phyloP scores from a whole-genome alignment of 37 sponge, comb jelly and placozoan genomes.

The Aplysina aerophoba region DNA sequence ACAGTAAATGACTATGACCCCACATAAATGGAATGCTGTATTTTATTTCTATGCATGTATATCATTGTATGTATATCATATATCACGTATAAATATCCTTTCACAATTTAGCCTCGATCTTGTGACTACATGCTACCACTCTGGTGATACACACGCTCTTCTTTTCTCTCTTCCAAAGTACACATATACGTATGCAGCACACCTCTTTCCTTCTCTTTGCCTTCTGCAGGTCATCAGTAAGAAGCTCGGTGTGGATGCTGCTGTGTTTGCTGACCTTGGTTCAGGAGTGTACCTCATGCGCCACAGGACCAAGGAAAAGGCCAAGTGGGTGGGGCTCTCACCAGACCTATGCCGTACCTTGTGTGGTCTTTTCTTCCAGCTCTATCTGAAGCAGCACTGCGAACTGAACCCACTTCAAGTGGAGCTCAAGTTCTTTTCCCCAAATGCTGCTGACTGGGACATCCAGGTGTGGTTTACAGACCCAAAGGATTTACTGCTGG shows the following conservation, averaged over 20 bases:
- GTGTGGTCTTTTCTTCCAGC: slow-evolving; percentile 1
- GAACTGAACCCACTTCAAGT: slow-evolving; percentile 7
- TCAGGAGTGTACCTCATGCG: neutral
- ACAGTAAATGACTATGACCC: no score
- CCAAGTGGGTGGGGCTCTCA: neutral
- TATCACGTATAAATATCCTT: no score
- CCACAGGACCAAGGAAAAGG: slow-evolving; percentile 14
- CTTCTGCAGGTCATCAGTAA: neutral
- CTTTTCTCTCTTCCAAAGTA: no score
- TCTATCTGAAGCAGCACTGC: neutral
- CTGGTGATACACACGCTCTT: no score
- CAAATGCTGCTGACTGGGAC: neutral
- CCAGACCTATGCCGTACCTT: neutral
- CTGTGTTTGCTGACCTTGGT: neutral
- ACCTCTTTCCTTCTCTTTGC: no score
- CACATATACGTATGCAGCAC: no score
- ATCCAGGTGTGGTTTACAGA: slow-evolving; percentile 3
- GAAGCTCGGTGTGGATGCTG: neutral
- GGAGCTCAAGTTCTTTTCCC: slow-evolving; percentile 25
- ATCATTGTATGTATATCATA: no score
- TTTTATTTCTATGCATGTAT: no score
- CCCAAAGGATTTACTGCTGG: neutral
- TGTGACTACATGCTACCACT: no score
- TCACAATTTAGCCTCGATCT: no score
- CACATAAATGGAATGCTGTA: no score